phyloP scores from a whole-genome alignment of 2,888 invertebrate genomes.

The Ophion costatus region DNA sequence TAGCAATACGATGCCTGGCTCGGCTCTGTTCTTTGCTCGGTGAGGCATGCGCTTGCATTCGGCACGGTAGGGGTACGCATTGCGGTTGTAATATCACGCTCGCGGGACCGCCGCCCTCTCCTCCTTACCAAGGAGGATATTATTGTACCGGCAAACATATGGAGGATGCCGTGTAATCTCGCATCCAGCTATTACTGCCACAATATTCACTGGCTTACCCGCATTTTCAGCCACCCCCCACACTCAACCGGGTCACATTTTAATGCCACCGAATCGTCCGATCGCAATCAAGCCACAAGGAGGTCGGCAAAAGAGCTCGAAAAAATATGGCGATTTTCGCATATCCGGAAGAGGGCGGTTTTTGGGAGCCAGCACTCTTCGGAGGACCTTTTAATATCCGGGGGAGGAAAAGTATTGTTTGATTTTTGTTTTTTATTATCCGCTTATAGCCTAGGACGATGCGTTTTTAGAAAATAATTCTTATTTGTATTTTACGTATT shows the following conservation, averaged over 20 bases:
- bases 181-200: conserved; percentile 6
- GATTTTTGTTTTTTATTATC: too few species aligned
- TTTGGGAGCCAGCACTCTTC: too few species aligned
- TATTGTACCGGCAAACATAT: conserved; percentile 52
- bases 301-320: neutral
- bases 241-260: neutral
- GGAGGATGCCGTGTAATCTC: conserved; percentile 43
- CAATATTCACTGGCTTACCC: conserved; percentile 4
- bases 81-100: conserved; percentile 80
- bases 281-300: neutral
- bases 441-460: too few species aligned
- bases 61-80: conserved; percentile 75
- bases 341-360: neutral
- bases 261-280: neutral
- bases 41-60: conserved; percentile 74
- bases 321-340: neutral
- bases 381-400: neutral
- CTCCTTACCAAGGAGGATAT: conserved; percentile 38
- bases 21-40: conserved; percentile 51
- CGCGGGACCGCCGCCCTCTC: conserved; percentile 46
- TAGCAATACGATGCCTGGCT: conserved; percentile 67
- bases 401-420: too few species aligned
- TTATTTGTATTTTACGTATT: too few species aligned
- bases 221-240: neutral
- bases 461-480: too few species aligned